Percentiles rank a stretch among this genome's conserved stretches.
Evolutionary conservation across 1,140 invertebrate genomes (phyloP).

Genomic region (Acarapis woodi): DNA sequence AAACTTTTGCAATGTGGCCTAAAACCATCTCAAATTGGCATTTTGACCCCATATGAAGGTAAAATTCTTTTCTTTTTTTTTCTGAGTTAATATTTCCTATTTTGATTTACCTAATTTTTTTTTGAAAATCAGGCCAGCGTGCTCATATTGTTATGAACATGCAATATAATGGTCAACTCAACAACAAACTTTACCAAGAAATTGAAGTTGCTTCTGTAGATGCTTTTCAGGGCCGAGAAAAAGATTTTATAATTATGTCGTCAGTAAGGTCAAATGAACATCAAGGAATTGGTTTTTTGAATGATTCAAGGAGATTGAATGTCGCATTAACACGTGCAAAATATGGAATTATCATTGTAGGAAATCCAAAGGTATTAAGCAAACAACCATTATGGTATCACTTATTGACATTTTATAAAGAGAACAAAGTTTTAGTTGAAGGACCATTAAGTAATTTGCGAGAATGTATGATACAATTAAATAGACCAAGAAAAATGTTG

Average conservation of each 20-base stretch:
- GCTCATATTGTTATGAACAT: conserved; percentile 92
- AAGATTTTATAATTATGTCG: conserved; percentile 79
- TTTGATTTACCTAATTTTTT: no score
- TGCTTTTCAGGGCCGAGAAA: conserved; percentile 80
- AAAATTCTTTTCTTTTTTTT: no score
- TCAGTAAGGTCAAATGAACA: conserved; percentile 70
- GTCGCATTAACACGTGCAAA: conserved; percentile 90
- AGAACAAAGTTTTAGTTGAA: conserved; percentile 87
- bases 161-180: conserved; percentile 90
- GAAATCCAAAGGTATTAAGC: conserved; percentile 91
- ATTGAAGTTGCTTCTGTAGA: conserved; percentile 98
- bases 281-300: conserved; percentile 76
- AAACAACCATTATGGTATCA: conserved; percentile 98
- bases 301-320: conserved; percentile 86
- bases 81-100: no score
- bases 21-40: conserved; percentile 94
- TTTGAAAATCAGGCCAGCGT: no score
- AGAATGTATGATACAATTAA: conserved; percentile 83
- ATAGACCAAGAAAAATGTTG: conserved; percentile 63
- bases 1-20: conserved; percentile 74
- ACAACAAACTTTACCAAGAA: conserved; percentile 88
- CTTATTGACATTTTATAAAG: conserved; percentile 85
- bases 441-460: conserved; percentile 90
- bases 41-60: conserved; percentile 96
- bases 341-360: conserved; percentile 93